A percentile compares a stretch with the other conserved stretches of the same genome.
phyloP scores from a whole-genome alignment of 2,888 invertebrate species.

The Sisyra nigra region DNA sequence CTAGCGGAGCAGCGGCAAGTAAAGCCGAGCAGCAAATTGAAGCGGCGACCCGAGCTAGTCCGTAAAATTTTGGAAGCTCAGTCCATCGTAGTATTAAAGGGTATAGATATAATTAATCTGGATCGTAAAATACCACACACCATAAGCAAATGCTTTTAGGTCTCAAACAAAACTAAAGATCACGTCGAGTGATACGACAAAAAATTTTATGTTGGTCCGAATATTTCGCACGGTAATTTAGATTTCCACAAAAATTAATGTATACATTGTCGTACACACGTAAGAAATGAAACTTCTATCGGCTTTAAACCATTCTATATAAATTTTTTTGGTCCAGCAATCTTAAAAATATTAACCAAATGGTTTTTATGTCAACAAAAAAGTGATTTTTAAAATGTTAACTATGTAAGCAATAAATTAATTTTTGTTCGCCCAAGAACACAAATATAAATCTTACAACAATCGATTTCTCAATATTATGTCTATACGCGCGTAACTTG shows the following conservation, averaged over 20 bases:
- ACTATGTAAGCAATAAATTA: too few species aligned
- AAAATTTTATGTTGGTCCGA: background rate
- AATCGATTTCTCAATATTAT: too few species aligned
- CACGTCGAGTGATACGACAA: background rate
- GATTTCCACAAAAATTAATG: background rate
- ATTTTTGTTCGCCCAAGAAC: too few species aligned
- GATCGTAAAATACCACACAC: too few species aligned
- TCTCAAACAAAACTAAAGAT: background rate
- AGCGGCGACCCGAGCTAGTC: slow-evolving; percentile 29
- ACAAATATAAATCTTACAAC: too few species aligned
- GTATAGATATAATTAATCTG: background rate
- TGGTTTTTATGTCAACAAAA: too few species aligned
- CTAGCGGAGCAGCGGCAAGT: slow-evolving; percentile 2
- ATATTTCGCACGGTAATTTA: background rate
- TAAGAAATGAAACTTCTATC: too few species aligned
- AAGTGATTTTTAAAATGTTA: too few species aligned
- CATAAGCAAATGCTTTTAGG: background rate
- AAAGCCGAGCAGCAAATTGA: slow-evolving; percentile 19
- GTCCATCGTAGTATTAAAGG: slow-evolving; percentile 7
- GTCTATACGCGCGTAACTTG: too few species aligned
- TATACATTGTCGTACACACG: too few species aligned
- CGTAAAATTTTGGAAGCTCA: slow-evolving; percentile 26
- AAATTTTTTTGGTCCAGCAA: background rate
- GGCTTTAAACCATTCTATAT: background rate
- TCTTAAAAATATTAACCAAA: too few species aligned